Evolutionary conservation across 2,113 vertebrate genomes (phyloP), one percentile per base, ranked within the genome.

Genomic region (Cyphomyrus plagiostoma): DNA sequence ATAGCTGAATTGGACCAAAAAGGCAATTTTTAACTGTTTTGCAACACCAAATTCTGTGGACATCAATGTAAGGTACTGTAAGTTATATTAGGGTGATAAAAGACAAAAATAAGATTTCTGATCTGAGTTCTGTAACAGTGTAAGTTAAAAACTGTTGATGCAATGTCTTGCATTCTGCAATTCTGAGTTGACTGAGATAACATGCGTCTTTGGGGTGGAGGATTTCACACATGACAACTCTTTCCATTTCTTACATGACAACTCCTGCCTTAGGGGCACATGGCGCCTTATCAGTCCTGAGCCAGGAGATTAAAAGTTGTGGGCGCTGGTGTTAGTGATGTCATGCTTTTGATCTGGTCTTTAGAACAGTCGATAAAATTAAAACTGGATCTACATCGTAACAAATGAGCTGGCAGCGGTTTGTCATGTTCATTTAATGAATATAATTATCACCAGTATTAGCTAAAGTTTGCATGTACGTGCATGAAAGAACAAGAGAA

Each of bases 311-410:
- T 90, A 90, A 83, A 92, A 90, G 86, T 89, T 92, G 90, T 89
- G 26, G 8, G 77, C 21, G 88, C 52, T 53, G 88, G 39, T 52
- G 83, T 90, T 74, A 89, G 86, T 88, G 46, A 87, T 62, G 92
- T 89, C 90, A 88, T 92, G 91, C 91, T 90, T 92, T 92, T 93
- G 89, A 91, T 93, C 30, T 84, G 89, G 66, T 91, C 23, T 90
- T 90, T 85, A 82, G 89, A 90, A 91, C 19, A 15, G 86, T 17
- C 90, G 62, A 90, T 90, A 86, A 89, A 91, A 39, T 15, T 30
- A 26, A 35, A 86, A 52, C 85, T 52, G 46, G 48, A 46, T 85
- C 82, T 13, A 13, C 23, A 21, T 49, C 0, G 9, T 39, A n/a
- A 49, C 74, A 85, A 85, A n/a, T 85, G 46, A 85, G 82, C 82